A percentile compares a stretch with the other conserved stretches of the same genome.
Conservation (phyloP, 2,113 vertebrate species). For the Pomatostomus ruficeps region DNA sequence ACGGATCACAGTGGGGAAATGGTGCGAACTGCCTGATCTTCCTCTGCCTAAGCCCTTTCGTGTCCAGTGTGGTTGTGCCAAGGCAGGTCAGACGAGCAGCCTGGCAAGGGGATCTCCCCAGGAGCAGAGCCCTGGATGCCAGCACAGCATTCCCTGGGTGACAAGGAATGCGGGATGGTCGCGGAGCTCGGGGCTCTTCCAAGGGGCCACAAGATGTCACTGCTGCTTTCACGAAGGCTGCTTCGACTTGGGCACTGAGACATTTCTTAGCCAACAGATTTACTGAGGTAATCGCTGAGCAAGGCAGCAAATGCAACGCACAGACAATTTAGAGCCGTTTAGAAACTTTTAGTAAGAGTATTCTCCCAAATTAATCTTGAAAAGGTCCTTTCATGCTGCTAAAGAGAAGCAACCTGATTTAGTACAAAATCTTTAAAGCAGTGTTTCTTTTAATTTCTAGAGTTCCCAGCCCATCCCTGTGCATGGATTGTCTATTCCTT, state of each 20-base stretch:
- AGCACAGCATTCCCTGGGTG: not conserved
- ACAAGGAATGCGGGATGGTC: accelerated
- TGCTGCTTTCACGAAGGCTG: not conserved
- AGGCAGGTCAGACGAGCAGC: not conserved
- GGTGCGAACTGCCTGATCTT: accelerated
- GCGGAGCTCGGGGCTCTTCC: not conserved
- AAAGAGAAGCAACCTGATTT: not conserved
- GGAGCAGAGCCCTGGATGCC: not conserved
- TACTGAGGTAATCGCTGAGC: not conserved
- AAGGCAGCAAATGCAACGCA: not conserved
- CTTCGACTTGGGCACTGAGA: accelerated
- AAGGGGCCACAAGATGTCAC: slow-evolving; percentile 49
- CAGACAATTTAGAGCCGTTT: not conserved
- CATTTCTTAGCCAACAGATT: accelerated
- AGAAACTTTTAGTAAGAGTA: not conserved
- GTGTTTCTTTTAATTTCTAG: not conserved
- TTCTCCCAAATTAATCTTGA: not conserved
- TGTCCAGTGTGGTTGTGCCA: accelerated
- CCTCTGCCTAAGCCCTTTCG: accelerated
- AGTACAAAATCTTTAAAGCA: not conserved
- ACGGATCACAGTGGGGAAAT: accelerated
- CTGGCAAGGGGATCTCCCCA: accelerated
- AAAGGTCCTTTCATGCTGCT: not conserved
- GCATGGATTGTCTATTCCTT: not conserved
- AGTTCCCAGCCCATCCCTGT: not conserved